Base-by-base conservation (phyloP, 2,888 invertebrate genomes). In the Andrena hattorfiana region DNA sequence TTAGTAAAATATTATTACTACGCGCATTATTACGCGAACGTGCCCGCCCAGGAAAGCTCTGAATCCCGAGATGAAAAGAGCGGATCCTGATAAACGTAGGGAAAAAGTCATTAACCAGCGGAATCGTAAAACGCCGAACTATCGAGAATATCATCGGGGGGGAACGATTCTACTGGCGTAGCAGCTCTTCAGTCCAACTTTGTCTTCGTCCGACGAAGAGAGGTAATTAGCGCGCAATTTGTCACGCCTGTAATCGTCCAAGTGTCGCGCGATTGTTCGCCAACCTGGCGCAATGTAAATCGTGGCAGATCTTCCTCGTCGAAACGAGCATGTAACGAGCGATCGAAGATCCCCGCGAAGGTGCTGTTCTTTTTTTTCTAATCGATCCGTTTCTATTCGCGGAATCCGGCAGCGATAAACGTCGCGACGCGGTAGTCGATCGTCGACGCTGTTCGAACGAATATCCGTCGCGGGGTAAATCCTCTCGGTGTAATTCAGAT, bases 171-270 rank as follows among this genome's bases (percentile, higher is more conserved):
- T 2, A 7, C 32, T 1, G 28, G 10, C 2, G 20, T 13, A 3
- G n/a, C 30, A 16, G 20, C 3, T 7, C 35, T 63, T 64, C 10
- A 32, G 1, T 8, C 23, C 1, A 42, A 23, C n/a, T 20, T 10
- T 20, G 28, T 28, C 28, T 7, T 42, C 42, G 59, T 13, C 63
- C 84, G 70, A 78, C 71, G 84, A 74, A 42, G 85, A 85, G 84
- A 77, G 79, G 89, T 87, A 89, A 90, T 90, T 90, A 90, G 87
- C 77, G 81, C 71, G 85, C 77, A 85, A 90, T 90, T 89, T 87
- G 87, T 90, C 90, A 89, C 85, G 81, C 66, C 74, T 74, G 48
- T 74, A 51, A 69, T 66, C 51, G 54, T 51, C 20, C 51, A 32
- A 60, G 56, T 51, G 76, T 67, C 64, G 32, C 30, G 63, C 63